Conservation (phyloP, 2,797 vertebrate species). For the Sebastes umbrosus region DNA sequence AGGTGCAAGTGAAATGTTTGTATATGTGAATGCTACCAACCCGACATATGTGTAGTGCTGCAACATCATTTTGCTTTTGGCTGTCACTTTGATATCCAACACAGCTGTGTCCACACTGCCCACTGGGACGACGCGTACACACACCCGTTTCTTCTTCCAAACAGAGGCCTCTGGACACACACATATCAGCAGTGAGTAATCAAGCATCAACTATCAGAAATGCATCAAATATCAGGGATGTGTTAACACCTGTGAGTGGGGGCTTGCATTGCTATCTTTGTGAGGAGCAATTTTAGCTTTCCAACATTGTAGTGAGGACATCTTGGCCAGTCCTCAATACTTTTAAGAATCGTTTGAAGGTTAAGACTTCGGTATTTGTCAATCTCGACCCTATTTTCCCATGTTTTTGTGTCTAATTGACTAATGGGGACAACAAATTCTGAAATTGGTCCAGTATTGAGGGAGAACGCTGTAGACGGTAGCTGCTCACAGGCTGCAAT, state of each 20-base stretch:
- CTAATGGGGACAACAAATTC: not conserved
- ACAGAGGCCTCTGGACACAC: conserved; percentile 75
- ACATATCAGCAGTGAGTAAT: not conserved
- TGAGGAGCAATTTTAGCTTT: not conserved
- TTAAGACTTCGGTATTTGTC: not conserved
- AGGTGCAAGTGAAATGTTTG: not conserved
- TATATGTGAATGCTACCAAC: conserved; percentile 52
- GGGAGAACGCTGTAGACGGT: not conserved
- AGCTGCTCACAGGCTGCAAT: not conserved
- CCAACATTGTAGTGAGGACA: not conserved
- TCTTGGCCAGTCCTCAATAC: not conserved
- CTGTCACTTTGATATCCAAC: conserved; percentile 85
- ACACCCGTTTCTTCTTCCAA: conserved; percentile 90
- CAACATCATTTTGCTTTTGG: conserved; percentile 87
- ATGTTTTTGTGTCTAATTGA: not conserved
- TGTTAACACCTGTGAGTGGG: not conserved
- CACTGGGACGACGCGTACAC: conserved; percentile 81
- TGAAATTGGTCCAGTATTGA: not conserved
- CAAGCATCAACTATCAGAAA: not conserved
- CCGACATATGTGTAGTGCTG: conserved; percentile 84
- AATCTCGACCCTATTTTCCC: not conserved
- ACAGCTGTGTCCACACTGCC: conserved; percentile 81
- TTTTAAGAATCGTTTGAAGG: not conserved
- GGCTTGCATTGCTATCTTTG: not conserved
- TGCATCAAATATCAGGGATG: not conserved